Conservation (phyloP, 2,797 vertebrate genomes). For the Neosilurus hyrtlii region DNA sequence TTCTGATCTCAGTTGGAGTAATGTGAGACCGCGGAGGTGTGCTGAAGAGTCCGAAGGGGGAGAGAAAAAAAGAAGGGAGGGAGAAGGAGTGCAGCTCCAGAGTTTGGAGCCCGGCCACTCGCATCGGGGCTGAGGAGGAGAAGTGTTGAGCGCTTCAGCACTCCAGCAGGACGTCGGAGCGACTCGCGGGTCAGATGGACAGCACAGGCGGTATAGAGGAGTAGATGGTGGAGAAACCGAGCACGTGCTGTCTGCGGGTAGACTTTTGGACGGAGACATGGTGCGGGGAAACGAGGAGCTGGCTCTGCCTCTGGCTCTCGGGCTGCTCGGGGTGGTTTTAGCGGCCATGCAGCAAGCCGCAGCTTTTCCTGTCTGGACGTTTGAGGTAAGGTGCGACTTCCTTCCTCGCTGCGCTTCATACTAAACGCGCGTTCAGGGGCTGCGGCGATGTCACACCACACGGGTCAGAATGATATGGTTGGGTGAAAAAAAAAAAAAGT, state of each 20-base stretch:
- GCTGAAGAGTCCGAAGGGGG: conserved; percentile 54
- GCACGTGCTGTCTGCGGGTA: conserved; percentile 54
- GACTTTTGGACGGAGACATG: conserved; percentile 59
- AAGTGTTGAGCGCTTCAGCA: background rate
- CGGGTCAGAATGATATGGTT: no score
- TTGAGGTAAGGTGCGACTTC: conserved; percentile 70
- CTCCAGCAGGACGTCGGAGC: background rate
- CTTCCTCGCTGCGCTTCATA: background rate
- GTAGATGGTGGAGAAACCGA: conserved; percentile 58
- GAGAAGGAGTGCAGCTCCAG: conserved; percentile 56
- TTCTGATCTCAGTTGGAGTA: conserved; percentile 66
- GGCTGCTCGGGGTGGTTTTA: conserved; percentile 66
- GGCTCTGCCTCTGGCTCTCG: conserved; percentile 65
- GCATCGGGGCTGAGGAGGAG: background rate
- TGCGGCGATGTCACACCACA: no score
- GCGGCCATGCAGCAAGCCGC: conserved; percentile 69
- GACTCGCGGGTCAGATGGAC: conserved; percentile 52
- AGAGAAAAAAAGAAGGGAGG: conserved; percentile 57
- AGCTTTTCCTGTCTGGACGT: conserved; percentile 72
- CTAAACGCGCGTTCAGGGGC: no score
- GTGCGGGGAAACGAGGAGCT: conserved; percentile 60
- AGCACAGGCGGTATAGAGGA: conserved; percentile 48
- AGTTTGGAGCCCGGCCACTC: conserved; percentile 35
- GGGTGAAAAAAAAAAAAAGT: no score
- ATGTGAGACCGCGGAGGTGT: conserved; percentile 69